These are phyloP conservation scores for Cephus spinipes DNA, from an alignment of 2,888 invertebrate species.

Conservation along the genomic window DNA sequence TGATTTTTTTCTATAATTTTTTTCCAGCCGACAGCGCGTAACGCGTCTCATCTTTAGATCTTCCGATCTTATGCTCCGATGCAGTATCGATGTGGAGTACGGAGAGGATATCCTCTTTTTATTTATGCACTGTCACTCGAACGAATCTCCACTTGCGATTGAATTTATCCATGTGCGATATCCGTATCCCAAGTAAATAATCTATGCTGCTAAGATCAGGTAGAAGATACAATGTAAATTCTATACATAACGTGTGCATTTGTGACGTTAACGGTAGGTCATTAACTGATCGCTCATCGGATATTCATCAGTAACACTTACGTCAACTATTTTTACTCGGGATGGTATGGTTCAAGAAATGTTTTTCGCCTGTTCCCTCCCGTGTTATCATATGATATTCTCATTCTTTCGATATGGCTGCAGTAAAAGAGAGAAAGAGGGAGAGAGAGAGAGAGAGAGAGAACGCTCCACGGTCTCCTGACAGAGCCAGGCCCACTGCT, in stretches of 20 bases:
- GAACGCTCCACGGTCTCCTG: conserved; percentile 31
- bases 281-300: no score
- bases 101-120: neutral
- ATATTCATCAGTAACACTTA: no score
- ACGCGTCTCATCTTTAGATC: neutral
- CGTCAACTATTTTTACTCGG: no score
- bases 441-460: conserved; percentile 7
- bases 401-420: neutral
- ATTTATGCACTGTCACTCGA: no score
- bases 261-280: no score
- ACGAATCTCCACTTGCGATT: no score
- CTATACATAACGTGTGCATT: no score
- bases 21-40: no score
- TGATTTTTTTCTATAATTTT: neutral
- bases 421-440: conserved; percentile 10
- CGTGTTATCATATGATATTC: neutral
- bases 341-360: neutral
- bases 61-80: neutral
- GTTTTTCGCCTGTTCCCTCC: neutral
- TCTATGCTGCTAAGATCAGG: no score
- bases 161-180: no score
- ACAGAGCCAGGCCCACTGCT: conserved; percentile 16
- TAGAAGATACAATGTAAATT: no score
- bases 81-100: neutral
- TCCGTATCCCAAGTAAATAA: no score